Evolutionary conservation across 2,797 vertebrate genomes (phyloP).

Genomic region (Benthosema pterotum): DNA sequence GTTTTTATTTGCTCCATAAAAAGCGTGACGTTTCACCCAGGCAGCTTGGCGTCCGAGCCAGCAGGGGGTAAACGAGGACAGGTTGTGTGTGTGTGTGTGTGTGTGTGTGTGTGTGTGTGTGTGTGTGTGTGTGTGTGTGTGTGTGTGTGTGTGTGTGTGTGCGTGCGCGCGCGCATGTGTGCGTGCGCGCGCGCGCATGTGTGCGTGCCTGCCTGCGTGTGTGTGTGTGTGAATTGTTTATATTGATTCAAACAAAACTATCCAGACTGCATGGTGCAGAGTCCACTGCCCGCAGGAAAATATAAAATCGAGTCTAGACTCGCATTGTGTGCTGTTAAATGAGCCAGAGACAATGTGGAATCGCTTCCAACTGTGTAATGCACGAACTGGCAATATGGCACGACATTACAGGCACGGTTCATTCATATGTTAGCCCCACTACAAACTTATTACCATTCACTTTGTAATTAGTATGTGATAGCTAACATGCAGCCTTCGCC

Average conservation of each 20-base stretch:
- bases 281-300: conserved; percentile 59
- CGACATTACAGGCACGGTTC: not conserved
- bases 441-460: too few relatives aligned
- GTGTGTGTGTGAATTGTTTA: conserved; percentile 63
- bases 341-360: conserved; percentile 38
- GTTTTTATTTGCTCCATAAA: conserved; percentile 54
- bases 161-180: conserved; percentile 22
- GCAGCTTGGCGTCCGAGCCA: conserved; percentile 23
- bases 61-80: conserved; percentile 63
- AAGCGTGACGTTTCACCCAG: conserved; percentile 5
- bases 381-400: conserved; percentile 9
- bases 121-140: conserved; percentile 28
- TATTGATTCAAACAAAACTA: conserved; percentile 67
- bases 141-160: conserved; percentile 32
- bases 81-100: conserved; percentile 44
- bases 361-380: conserved; percentile 13
- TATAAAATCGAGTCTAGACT: conserved; percentile 63
- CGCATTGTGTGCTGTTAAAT: conserved; percentile 47
- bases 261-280: conserved; percentile 69
- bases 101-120: conserved; percentile 21
- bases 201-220: conserved; percentile 42
- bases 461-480: too few relatives aligned
- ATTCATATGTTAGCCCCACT: too few relatives aligned
- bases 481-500: too few relatives aligned
- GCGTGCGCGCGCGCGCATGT: conserved; percentile 56